Conservation (phyloP, 1,140 invertebrate species). For the Bombus consobrinus region DNA sequence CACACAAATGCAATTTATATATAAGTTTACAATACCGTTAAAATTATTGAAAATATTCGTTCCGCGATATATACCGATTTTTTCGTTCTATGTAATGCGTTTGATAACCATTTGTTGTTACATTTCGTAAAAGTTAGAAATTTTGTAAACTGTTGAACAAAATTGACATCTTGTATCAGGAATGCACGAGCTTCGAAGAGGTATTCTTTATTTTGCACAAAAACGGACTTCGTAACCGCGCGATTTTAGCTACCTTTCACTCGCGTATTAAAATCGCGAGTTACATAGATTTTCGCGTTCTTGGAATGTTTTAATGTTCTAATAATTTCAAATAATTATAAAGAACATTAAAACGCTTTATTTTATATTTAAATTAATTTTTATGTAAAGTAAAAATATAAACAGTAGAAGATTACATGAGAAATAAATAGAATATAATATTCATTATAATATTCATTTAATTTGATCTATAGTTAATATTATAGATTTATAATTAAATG, state of each 20-base stretch:
- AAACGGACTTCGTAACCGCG: constrained; percentile 18
- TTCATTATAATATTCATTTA: too few species aligned
- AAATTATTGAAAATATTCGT: constrained; percentile 18
- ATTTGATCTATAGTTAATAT: neutral
- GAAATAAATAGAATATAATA: too few species aligned
- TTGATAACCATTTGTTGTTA: constrained; percentile 45
- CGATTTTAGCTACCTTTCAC: constrained; percentile 45
- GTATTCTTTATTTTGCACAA: constrained; percentile 45
- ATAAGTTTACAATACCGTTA: neutral
- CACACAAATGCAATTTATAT: neutral
- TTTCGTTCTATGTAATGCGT: neutral
- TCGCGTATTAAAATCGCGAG: neutral
- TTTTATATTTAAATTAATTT: neutral
- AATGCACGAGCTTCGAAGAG: neutral
- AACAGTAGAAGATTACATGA: neutral
- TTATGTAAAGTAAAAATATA: neutral
- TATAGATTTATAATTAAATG: neutral
- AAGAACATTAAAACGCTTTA: neutral
- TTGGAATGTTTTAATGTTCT: neutral
- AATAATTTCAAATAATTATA: neutral
- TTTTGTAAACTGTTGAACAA: constrained; percentile 48
- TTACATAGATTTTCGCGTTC: neutral
- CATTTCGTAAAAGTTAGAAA: constrained; percentile 23
- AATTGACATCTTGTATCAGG: constrained; percentile 52
- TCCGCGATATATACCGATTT: neutral